These are phyloP conservation scores for Mesocricetus auratus DNA, from an alignment of 2,113 vertebrate genomes.

Conservation along the genomic window DNA sequence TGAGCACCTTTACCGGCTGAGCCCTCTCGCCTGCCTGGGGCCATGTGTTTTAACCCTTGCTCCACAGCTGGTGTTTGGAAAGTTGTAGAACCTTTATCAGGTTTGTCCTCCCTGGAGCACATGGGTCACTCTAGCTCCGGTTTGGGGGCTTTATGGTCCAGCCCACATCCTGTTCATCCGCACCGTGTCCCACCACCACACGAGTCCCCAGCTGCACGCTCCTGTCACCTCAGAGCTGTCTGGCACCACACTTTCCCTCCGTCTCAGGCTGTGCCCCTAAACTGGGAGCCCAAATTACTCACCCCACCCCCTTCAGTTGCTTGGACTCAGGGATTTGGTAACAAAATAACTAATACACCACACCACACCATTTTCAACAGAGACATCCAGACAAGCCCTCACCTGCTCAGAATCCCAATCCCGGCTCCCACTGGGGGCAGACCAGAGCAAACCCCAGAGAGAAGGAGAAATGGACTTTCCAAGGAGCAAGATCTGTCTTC, in stretches of 20 bases:
- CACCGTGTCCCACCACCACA: too few relatives aligned
- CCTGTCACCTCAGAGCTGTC: neutral
- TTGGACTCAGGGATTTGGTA: neutral
- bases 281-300: neutral
- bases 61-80: neutral
- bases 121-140: neutral
- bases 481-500: neutral
- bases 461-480: neutral
- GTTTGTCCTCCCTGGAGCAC: neutral
- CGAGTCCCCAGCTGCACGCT: neutral
- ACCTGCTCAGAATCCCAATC: neutral
- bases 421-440: fast-evolving
- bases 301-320: neutral
- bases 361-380: neutral
- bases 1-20: neutral
- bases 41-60: neutral
- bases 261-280: neutral
- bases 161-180: neutral
- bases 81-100: neutral
- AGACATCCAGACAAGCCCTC: neutral
- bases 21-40: too few relatives aligned
- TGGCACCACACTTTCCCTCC: too few relatives aligned
- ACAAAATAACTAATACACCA: neutral
- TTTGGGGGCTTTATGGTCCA: neutral
- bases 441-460: neutral